A percentile compares a stretch with the other conserved stretches of the same genome.
These are phyloP conservation scores for Ceratosolen solmsi DNA, from an alignment of 1,140 invertebrate genomes.

Conservation along the genomic window DNA sequence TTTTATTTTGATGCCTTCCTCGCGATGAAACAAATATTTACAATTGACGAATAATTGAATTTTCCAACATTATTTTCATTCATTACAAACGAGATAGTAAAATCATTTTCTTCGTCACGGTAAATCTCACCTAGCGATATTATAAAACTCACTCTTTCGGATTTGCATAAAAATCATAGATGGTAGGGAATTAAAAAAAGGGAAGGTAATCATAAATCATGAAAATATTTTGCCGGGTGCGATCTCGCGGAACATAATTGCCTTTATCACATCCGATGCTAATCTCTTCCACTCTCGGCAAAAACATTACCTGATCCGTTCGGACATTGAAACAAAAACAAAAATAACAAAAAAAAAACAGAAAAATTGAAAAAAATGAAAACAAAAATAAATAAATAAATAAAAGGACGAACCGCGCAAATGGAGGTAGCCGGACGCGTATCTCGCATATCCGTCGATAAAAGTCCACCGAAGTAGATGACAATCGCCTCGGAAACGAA, in stretches of 20 bases:
- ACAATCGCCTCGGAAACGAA: slow-evolving; percentile 4
- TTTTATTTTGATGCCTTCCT: too few species aligned
- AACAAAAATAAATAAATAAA: neutral
- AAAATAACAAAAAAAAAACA: slow-evolving; percentile 3
- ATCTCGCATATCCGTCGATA: slow-evolving; percentile 19
- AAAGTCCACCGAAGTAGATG: slow-evolving; percentile 33
- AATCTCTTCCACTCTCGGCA: slow-evolving; percentile 7
- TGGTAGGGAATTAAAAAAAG: too few species aligned
- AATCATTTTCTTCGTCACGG: too few species aligned
- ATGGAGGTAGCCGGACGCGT: neutral
- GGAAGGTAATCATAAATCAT: slow-evolving; percentile 15
- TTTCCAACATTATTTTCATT: too few species aligned
- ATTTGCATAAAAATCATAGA: too few species aligned
- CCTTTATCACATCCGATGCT: slow-evolving; percentile 23
- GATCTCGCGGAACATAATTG: slow-evolving; percentile 12
- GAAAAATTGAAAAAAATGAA: neutral
- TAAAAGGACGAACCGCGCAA: neutral
- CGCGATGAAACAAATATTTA: too few species aligned
- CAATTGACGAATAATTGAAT: too few species aligned
- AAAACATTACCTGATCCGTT: neutral
- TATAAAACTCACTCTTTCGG: too few species aligned
- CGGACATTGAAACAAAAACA: neutral
- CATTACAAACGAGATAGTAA: too few species aligned
- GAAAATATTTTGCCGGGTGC: neutral
- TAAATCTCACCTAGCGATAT: too few species aligned